phyloP scores from a whole-genome alignment of 2,113 vertebrate species.

The Coptodon bakossiorum region DNA sequence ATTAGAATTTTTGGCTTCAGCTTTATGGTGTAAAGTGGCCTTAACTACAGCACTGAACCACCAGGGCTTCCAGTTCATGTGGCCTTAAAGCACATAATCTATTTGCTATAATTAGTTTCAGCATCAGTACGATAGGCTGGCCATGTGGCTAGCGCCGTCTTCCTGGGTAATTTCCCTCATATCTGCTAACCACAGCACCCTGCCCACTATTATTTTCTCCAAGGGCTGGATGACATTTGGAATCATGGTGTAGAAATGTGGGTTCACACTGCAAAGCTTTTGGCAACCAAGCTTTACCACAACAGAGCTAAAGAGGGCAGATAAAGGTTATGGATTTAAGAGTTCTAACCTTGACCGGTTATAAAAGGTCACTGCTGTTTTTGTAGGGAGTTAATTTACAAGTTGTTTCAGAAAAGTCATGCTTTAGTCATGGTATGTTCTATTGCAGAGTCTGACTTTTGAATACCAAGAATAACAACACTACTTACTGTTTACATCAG shows the following conservation, averaged over 20 bases:
- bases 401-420: background rate
- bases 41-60: background rate
- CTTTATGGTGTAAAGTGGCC: background rate
- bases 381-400: background rate
- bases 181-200: constrained; percentile 21
- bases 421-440: background rate
- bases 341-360: background rate
- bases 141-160: constrained; percentile 1
- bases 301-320: background rate
- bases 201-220: constrained; percentile 36
- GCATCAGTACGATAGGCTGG: background rate
- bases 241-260: constrained; percentile 8
- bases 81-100: background rate
- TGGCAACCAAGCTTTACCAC: background rate
- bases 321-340: background rate
- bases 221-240: constrained; percentile 18
- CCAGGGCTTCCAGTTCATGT: constrained; percentile 1
- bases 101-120: constrained; percentile 9
- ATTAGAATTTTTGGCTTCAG: constrained; percentile 4
- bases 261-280: background rate
- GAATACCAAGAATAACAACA: background rate
- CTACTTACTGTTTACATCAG: background rate
- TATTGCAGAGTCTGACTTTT: background rate
- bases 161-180: constrained; percentile 7
- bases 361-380: background rate